Percentiles rank a stretch among this genome's conserved stretches.
phyloP scores from a whole-genome alignment of 2,888 invertebrate genomes.

The Hypercompe scribonia region DNA sequence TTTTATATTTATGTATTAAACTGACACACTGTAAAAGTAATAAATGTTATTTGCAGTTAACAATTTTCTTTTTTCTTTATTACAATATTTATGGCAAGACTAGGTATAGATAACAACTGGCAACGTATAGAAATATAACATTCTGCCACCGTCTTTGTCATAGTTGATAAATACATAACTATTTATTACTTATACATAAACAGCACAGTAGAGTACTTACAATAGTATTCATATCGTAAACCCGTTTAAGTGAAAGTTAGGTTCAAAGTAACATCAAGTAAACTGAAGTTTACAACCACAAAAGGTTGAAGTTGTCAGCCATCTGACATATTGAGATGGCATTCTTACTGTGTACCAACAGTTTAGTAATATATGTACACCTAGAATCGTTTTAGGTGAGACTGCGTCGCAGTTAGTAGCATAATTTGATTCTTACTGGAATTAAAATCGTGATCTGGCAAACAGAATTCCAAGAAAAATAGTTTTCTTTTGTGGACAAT shows the following conservation, averaged over 20 bases:
- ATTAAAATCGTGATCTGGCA: background rate
- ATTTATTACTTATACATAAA: background rate
- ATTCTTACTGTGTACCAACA: background rate
- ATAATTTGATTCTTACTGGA: background rate
- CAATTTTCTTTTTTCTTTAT: no score
- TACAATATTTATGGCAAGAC: no score
- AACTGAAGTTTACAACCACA: background rate
- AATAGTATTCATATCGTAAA: background rate
- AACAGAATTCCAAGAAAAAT: background rate
- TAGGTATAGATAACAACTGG: no score
- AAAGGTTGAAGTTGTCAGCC: background rate
- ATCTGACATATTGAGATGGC: background rate
- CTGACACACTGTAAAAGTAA: no score
- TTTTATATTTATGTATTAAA: no score
- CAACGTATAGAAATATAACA: no score
- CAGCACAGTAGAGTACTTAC: background rate
- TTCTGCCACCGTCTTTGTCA: no score
- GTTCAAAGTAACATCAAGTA: background rate
- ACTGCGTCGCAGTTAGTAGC: background rate
- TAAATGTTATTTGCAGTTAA: no score
- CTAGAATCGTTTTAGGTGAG: background rate
- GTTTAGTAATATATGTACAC: background rate
- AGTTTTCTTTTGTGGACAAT: background rate
- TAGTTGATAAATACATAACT: background rate
- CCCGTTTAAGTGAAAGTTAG: background rate